A percentile compares a stretch with the other conserved stretches of the same genome.
phyloP scores from a whole-genome alignment of 2,888 invertebrate species.

The Drosophila quinaria region DNA sequence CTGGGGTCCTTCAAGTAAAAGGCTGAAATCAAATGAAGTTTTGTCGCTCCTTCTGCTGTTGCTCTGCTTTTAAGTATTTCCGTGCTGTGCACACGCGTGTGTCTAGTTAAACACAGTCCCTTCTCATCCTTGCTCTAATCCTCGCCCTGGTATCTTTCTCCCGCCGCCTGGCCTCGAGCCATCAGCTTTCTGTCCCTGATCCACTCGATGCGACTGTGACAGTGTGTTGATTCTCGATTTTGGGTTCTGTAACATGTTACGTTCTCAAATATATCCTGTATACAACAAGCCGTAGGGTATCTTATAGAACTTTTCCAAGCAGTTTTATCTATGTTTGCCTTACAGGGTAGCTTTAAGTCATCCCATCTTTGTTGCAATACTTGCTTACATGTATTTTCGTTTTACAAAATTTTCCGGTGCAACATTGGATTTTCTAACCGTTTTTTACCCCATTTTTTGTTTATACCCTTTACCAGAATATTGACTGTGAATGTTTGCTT shows the following conservation, averaged over 20 bases:
- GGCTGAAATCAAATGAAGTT: slow-evolving; percentile 53
- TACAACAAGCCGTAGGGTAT: neutral
- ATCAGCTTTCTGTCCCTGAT: slow-evolving; percentile 20
- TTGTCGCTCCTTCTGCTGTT: slow-evolving; percentile 10
- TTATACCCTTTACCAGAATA: slow-evolving; percentile 3
- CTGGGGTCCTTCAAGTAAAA: slow-evolving; percentile 3
- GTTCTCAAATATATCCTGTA: slow-evolving; percentile 28
- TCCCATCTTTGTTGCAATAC: no score
- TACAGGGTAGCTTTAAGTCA: slow-evolving; percentile 16
- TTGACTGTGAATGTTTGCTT: neutral
- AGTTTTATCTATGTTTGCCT: neutral
- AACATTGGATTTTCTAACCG: slow-evolving; percentile 20
- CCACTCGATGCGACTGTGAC: neutral
- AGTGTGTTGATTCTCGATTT: slow-evolving; percentile 65
- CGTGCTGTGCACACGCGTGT: slow-evolving; percentile 47
- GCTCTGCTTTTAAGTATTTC: slow-evolving; percentile 64
- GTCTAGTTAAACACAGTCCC: slow-evolving; percentile 44
- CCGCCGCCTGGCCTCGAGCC: slow-evolving; percentile 52
- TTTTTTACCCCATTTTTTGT: slow-evolving; percentile 1
- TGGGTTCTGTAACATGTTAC: slow-evolving; percentile 44
- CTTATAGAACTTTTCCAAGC: neutral
- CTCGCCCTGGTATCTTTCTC: slow-evolving; percentile 30
- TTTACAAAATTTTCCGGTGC: slow-evolving; percentile 36
- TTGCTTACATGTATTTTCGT: slow-evolving; percentile 18
- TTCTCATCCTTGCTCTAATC: neutral